Conservation (phyloP, 2,888 invertebrate genomes). For the Mechanitis messenoides region DNA sequence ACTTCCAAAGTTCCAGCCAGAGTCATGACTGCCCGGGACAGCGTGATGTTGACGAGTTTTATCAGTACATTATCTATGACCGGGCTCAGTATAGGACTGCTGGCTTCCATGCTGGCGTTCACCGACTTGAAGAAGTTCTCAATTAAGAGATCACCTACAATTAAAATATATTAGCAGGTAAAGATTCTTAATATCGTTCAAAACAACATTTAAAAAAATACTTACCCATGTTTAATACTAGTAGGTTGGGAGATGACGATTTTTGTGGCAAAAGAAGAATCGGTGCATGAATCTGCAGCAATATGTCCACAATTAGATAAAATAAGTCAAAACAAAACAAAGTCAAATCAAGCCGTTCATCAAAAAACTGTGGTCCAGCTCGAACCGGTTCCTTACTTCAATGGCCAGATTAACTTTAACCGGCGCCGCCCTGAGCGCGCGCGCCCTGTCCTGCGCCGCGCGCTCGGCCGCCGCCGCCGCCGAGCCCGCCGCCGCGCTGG, state of each 20-base stretch:
- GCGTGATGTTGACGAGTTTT: conserved; percentile 80
- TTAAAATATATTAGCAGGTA: neutral
- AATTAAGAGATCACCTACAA: conserved; percentile 82
- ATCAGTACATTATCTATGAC: conserved; percentile 83
- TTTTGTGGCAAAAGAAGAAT: conserved; percentile 86
- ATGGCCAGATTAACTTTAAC: conserved; percentile 79
- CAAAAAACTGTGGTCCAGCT: neutral
- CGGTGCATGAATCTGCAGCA: conserved; percentile 79
- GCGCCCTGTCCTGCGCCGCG: conserved; percentile 50
- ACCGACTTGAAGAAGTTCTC: conserved; percentile 86
- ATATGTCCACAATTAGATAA: neutral
- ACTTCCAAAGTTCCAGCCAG: conserved; percentile 83
- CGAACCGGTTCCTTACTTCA: conserved; percentile 50
- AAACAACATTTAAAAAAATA: neutral
- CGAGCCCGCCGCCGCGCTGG: conserved; percentile 41
- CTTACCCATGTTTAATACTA: conserved; percentile 84
- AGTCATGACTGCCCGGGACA: conserved; percentile 84
- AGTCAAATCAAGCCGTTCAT: neutral
- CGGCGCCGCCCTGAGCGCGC: conserved; percentile 60
- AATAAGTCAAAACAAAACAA: neutral
- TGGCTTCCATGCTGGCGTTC: conserved; percentile 45
- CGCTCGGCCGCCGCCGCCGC: conserved; percentile 58
- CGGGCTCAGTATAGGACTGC: conserved; percentile 59
- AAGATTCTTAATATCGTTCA: neutral
- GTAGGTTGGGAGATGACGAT: conserved; percentile 84